A percentile compares a stretch with the other conserved stretches of the same genome.
Evolutionary conservation across 2,113 vertebrate genomes (phyloP).

Genomic region (Grus americana): DNA sequence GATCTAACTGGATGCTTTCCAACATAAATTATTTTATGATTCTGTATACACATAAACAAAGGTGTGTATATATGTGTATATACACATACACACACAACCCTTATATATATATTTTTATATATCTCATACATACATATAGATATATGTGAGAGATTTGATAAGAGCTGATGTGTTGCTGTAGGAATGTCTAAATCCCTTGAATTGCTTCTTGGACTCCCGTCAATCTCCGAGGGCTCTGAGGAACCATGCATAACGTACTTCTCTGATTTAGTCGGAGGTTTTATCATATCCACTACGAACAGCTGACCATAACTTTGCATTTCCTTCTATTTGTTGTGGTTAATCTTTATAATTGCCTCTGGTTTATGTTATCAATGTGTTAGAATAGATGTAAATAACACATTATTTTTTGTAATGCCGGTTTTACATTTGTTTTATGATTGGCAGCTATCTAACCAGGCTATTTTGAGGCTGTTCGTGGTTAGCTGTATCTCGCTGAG

Average conservation of each 20-base stretch:
- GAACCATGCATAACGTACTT: neutral
- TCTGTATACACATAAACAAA: neutral
- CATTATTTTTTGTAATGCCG: neutral
- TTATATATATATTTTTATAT: no score
- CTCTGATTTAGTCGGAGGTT: neutral
- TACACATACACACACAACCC: accelerated
- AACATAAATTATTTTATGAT: neutral
- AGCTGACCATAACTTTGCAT: neutral
- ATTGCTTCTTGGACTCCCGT: neutral
- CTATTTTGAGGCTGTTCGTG: neutral
- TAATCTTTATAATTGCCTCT: neutral
- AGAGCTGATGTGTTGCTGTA: neutral
- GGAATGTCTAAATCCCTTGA: neutral
- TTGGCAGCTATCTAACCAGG: neutral
- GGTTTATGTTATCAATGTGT: neutral
- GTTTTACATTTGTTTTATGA: neutral
- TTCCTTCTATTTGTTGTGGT: neutral
- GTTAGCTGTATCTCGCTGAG: neutral
- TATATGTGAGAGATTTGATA: neutral
- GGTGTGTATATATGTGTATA: accelerated
- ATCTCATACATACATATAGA: no score
- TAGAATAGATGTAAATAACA: neutral
- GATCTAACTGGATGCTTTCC: neutral
- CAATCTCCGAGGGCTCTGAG: neutral
- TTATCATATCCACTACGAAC: neutral